A percentile compares a stretch with the other conserved stretches of the same genome.
phyloP scores from a whole-genome alignment of 2,888 invertebrate species.

The Xylocampa areola region DNA sequence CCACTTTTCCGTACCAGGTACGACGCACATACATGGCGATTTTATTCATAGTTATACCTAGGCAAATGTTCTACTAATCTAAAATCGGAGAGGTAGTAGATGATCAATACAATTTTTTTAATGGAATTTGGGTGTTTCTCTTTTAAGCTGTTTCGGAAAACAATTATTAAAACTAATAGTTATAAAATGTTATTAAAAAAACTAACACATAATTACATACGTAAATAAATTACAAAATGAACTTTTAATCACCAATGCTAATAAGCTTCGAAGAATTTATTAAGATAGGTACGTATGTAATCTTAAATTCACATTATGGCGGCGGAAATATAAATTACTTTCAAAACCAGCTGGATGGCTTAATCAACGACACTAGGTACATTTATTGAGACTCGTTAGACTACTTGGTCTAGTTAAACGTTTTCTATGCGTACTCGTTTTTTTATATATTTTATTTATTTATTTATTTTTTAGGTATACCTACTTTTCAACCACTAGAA shows the following conservation, averaged over 20 bases:
- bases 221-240: conserved; percentile 25
- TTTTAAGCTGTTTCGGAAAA: no score
- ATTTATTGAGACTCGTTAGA: conserved; percentile 17
- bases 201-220: not conserved
- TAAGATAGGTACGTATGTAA: conserved; percentile 17
- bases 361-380: conserved; percentile 39
- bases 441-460: no score
- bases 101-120: no score
- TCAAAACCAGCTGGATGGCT: conserved; percentile 49
- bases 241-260: conserved; percentile 19
- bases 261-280: conserved; percentile 48
- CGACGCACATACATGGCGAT: no score
- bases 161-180: no score
- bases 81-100: no score
- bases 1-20: conserved; percentile 34
- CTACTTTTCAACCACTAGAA: not conserved
- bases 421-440: conserved; percentile 30
- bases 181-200: no score
- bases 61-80: no score
- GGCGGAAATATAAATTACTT: conserved; percentile 53
- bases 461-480: conserved; percentile 21
- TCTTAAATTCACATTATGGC: conserved; percentile 27
- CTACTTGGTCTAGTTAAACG: conserved; percentile 22
- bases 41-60: no score
- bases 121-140: no score